Evolutionary conservation across 2,888 invertebrate genomes (phyloP).

Genomic region (Drosophila greeni): DNA sequence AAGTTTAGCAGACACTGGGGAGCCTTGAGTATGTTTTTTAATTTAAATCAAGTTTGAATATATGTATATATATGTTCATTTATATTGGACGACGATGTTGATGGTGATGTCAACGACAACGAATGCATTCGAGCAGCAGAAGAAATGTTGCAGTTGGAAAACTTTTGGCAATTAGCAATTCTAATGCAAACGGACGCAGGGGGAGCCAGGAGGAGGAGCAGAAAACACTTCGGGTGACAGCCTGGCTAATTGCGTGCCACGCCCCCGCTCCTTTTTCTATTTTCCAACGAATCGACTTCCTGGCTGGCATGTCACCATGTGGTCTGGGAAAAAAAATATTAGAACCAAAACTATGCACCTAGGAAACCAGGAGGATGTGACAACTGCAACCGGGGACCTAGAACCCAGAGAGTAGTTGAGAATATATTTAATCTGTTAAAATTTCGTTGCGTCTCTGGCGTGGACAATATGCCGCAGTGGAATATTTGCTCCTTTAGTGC

Average conservation of each 20-base stretch:
- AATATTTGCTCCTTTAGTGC: slow-evolving; percentile 30
- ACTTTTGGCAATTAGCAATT: slow-evolving; percentile 72
- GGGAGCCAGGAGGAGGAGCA: slow-evolving; percentile 1
- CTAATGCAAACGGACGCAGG: slow-evolving; percentile 55
- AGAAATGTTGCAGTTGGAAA: slow-evolving; percentile 62
- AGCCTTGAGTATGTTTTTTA: slow-evolving; percentile 23
- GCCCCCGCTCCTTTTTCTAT: slow-evolving; percentile 30
- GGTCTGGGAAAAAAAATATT: slow-evolving; percentile 41
- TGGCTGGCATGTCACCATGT: slow-evolving; percentile 39
- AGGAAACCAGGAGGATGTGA: slow-evolving; percentile 4
- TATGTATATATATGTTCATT: slow-evolving; percentile 1
- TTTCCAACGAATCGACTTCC: slow-evolving; percentile 32
- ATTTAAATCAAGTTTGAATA: slow-evolving; percentile 42
- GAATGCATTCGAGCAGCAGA: slow-evolving; percentile 54
- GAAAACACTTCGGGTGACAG: slow-evolving; percentile 68
- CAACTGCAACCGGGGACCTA: slow-evolving; percentile 42
- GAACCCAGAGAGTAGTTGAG: slow-evolving; percentile 56
- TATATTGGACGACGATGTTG: slow-evolving; percentile 19
- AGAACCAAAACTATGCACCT: slow-evolving; percentile 55
- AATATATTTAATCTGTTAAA: slow-evolving; percentile 68
- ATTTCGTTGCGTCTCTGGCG: slow-evolving; percentile 25
- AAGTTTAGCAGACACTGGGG: slow-evolving; percentile 23
- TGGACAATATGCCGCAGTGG: slow-evolving; percentile 20
- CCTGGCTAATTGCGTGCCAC: slow-evolving; percentile 68
- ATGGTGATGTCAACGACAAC: slow-evolving; percentile 55